These are phyloP conservation scores for Aproaerema taeniolella DNA, from an alignment of 2,888 invertebrate genomes.

Conservation along the genomic window DNA sequence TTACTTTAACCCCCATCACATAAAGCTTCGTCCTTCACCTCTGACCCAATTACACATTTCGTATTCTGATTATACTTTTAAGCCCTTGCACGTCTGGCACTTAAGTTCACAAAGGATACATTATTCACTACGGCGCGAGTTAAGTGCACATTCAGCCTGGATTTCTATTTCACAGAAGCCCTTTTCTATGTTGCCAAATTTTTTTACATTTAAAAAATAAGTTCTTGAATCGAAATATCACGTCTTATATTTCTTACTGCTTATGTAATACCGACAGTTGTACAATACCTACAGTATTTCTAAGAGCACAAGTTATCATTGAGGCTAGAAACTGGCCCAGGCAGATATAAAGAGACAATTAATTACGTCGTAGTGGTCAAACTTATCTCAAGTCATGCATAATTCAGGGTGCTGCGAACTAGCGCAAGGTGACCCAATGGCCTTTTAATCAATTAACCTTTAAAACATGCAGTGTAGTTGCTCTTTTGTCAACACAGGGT, in stretches of 20 bases:
- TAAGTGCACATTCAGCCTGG: constrained; percentile 4
- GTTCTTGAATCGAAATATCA: too few relatives aligned
- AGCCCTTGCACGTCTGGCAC: constrained; percentile 2
- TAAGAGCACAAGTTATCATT: background rate
- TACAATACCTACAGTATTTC: too few relatives aligned
- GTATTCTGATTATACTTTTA: constrained; percentile 11
- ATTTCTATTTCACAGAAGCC: constrained; percentile 6
- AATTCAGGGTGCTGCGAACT: constrained; percentile 23
- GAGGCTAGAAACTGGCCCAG: constrained; percentile 1
- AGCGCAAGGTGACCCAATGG: constrained; percentile 33
- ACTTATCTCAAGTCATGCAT: constrained; percentile 6
- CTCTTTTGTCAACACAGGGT: constrained; percentile 26
- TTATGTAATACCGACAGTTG: too few relatives aligned
- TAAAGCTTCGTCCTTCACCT: constrained; percentile 49
- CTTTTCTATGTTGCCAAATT: too few relatives aligned
- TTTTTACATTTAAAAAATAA: too few relatives aligned
- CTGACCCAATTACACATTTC: constrained; percentile 60
- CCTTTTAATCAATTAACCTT: constrained; percentile 37
- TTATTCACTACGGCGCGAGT: constrained; percentile 9
- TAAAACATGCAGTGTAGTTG: constrained; percentile 34
- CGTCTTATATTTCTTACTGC: too few relatives aligned
- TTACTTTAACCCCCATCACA: constrained; percentile 39
- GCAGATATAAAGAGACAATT: constrained; percentile 3
- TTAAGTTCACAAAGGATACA: constrained; percentile 9
- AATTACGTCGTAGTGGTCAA: constrained; percentile 4